phyloP scores from a whole-genome alignment of 2,888 invertebrate genomes.

The Eugnorisma glareosa region DNA sequence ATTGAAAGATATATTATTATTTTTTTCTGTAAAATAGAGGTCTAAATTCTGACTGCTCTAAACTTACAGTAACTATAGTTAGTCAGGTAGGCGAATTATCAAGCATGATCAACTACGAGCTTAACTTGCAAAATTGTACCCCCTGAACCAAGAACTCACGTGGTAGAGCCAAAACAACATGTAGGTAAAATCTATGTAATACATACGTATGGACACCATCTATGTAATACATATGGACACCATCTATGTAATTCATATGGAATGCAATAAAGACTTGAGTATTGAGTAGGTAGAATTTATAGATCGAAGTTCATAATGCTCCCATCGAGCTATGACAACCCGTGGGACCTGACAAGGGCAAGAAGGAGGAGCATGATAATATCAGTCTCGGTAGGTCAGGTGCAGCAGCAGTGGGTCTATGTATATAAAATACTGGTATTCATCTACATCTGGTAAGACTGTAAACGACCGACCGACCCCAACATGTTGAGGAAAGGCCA shows the following conservation, averaged over 20 bases:
- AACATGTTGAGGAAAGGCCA: background rate
- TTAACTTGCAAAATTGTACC: background rate
- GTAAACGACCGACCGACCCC: background rate
- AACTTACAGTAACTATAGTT: background rate
- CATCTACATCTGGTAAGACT: background rate
- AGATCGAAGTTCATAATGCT: background rate
- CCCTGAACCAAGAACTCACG: background rate
- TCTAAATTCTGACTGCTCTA: background rate
- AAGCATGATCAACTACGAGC: background rate
- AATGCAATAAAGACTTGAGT: too few relatives aligned
- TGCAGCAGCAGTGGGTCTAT: background rate
- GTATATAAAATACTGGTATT: too few relatives aligned
- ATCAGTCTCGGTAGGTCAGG: background rate
- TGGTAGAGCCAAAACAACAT: background rate
- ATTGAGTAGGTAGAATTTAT: too few relatives aligned
- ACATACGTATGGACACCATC: too few relatives aligned
- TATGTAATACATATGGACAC: too few relatives aligned
- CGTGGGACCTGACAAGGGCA: background rate
- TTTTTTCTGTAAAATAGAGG: background rate
- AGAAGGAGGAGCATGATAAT: background rate
- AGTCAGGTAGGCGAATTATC: background rate
- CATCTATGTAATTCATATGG: too few relatives aligned
- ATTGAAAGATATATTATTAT: background rate
- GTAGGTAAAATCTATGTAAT: too few relatives aligned
- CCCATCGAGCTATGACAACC: background rate